These are phyloP conservation scores for Sesamia inferens DNA, from an alignment of 2,888 invertebrate species.

Conservation along the genomic window DNA sequence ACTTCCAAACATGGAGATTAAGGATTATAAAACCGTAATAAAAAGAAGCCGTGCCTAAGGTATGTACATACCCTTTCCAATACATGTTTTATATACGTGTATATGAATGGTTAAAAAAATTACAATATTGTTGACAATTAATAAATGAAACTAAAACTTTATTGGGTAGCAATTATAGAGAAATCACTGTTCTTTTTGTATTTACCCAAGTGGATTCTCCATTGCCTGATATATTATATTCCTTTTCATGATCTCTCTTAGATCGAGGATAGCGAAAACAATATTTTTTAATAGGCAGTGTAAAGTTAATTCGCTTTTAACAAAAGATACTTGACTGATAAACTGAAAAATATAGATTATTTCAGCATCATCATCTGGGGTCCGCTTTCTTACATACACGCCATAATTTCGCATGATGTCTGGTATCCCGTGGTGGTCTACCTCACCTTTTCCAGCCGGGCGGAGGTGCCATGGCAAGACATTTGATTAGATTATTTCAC, in stretches of 20 bases:
- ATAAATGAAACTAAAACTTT: conserved; percentile 56
- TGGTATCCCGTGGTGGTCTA: too few relatives aligned
- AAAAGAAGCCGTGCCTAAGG: too few relatives aligned
- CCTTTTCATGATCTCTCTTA: conserved; percentile 25
- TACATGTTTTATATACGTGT: too few relatives aligned
- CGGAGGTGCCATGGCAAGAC: too few relatives aligned
- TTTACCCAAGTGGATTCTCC: conserved; percentile 33
- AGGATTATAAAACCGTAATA: too few relatives aligned
- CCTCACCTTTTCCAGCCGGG: too few relatives aligned
- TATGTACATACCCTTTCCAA: too few relatives aligned
- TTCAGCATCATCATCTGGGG: not conserved
- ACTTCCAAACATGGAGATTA: too few relatives aligned
- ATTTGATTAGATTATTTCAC: too few relatives aligned
- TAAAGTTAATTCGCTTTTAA: conserved; percentile 5
- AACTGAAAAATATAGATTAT: too few relatives aligned
- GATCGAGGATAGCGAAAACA: conserved; percentile 11
- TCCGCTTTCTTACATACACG: not conserved
- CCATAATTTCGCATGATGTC: too few relatives aligned
- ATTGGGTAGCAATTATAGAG: conserved; percentile 53
- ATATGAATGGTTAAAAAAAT: conserved; percentile 4
- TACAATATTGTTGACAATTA: conserved; percentile 60
- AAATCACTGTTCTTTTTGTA: conserved; percentile 46
- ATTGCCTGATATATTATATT: conserved; percentile 24
- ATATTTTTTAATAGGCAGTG: conserved; percentile 23
- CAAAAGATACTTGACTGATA: not conserved